phyloP scores from a whole-genome alignment of 2,797 vertebrate genomes.

The Coccyzus lansbergi region DNA sequence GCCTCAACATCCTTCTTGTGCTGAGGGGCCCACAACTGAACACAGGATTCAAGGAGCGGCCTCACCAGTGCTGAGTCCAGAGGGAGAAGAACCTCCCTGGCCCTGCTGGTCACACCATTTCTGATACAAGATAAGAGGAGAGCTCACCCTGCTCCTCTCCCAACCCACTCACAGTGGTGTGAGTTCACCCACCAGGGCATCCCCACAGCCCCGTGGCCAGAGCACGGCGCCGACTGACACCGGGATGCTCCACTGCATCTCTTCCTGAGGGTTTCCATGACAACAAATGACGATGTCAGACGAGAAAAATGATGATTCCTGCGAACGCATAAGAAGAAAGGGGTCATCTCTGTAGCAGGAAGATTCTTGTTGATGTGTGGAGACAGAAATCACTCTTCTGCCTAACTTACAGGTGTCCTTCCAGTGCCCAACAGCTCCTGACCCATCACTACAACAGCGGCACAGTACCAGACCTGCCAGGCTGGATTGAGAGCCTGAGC shows the following conservation, averaged over 20 bases:
- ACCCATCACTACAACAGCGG: fast-evolving
- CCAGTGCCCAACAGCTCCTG: background rate
- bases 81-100: no score
- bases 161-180: fast-evolving
- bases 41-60: no score
- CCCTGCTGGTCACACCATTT: no score
- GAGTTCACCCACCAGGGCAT: fast-evolving
- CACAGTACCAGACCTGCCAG: fast-evolving
- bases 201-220: background rate
- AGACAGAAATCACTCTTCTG: background rate
- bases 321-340: background rate
- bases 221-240: background rate
- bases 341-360: constrained; percentile 41
- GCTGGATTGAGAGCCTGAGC: fast-evolving
- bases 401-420: background rate
- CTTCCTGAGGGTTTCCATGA: background rate
- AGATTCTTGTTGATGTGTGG: constrained; percentile 2
- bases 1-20: no score
- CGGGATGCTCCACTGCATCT: background rate
- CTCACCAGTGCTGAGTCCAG: no score
- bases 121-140: background rate
- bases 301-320: constrained; percentile 12
- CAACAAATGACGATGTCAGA: constrained; percentile 62
- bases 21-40: no score
- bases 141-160: background rate